Base-by-base conservation (phyloP, 2,888 invertebrate genomes). In the Tethea ocularis region DNA sequence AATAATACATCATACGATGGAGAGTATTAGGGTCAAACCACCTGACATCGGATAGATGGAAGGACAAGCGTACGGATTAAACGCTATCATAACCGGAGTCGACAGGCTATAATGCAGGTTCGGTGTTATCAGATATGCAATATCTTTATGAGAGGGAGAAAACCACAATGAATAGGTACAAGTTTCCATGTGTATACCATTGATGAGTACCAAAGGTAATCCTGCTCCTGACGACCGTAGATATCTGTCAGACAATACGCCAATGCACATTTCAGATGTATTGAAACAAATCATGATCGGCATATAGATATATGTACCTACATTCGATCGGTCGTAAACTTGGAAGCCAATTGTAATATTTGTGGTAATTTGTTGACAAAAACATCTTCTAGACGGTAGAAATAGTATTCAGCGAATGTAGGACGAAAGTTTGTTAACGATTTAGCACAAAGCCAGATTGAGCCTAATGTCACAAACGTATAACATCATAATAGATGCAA, bases 121-220 rank as follows among this genome's bases (percentile, higher is more conserved):
- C 62, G 62, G 38, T 53, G 51, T 59, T 54, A 59, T 57, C 60
- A 62, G 46, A 46, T 46, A 46, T 20, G n/a, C 66, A 72, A 83
- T 83, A 80, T 76, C 84, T 84, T 83, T 79, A 86, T 82, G 60
- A 71, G 59, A 67, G 73, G 75, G 78, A 74, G 70, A 67, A 69
- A 63, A 61, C 65, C 61, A 57, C 46, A 46, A 46, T 46, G 20
- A 46, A 46, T 20, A n/a, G n/a, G n/a, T n/a, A 20, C 20, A 46
- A 20, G 20, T 46, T n/a, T 46, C 17, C 46, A 20, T 46, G 46
- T 46, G 46, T n/a, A 20, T 20, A 46, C 46, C 15, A 46, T 20
- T 46, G 10, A 46, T 20, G 20, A 20, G 20, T 46, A n/a, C 20
- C 46, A 46, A 46, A n/a, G 46, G 46, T n/a, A 46, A 46, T n/a